A percentile compares a stretch with the other conserved stretches of the same genome.
These are phyloP conservation scores for Cosmia trapezina DNA, from an alignment of 2,888 invertebrate species.

Conservation along the genomic window DNA sequence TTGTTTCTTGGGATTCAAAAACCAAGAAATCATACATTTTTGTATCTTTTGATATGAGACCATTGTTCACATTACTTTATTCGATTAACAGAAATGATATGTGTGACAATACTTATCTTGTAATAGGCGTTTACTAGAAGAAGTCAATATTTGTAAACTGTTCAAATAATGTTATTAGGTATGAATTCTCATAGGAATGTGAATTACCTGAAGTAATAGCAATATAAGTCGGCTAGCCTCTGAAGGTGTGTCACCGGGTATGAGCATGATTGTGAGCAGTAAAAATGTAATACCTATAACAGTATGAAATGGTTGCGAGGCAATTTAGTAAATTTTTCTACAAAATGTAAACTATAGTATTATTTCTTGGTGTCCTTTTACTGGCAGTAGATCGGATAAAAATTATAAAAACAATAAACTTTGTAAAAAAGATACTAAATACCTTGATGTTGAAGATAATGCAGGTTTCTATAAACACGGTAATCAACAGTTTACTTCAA, in stretches of 20 bases:
- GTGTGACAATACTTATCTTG: background rate
- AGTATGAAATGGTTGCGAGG: slow-evolving; percentile 25
- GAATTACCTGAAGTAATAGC: slow-evolving; percentile 9
- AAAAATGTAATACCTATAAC: slow-evolving; percentile 20
- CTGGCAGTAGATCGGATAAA: background rate
- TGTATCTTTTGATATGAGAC: background rate
- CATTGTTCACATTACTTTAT: slow-evolving; percentile 4
- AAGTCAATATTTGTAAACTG: background rate
- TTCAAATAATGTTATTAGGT: slow-evolving; percentile 11
- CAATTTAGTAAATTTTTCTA: background rate
- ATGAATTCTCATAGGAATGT: background rate
- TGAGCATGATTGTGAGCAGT: slow-evolving; percentile 11
- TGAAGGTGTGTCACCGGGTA: slow-evolving; percentile 30
- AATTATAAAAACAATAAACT: background rate
- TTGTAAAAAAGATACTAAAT: background rate
- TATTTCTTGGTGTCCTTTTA: background rate
- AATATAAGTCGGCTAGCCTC: background rate
- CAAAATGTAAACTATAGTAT: background rate
- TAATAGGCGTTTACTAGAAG: slow-evolving; percentile 10
- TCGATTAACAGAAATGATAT: slow-evolving; percentile 6
- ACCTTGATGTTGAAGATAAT: no score
- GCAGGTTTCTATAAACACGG: background rate
- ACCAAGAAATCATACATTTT: slow-evolving; percentile 4
- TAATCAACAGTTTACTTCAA: background rate
- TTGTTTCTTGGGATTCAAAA: slow-evolving; percentile 30